Evolutionary conservation across 2,113 vertebrate species (phyloP).

Genomic region (Leptobrachium leishanense): DNA sequence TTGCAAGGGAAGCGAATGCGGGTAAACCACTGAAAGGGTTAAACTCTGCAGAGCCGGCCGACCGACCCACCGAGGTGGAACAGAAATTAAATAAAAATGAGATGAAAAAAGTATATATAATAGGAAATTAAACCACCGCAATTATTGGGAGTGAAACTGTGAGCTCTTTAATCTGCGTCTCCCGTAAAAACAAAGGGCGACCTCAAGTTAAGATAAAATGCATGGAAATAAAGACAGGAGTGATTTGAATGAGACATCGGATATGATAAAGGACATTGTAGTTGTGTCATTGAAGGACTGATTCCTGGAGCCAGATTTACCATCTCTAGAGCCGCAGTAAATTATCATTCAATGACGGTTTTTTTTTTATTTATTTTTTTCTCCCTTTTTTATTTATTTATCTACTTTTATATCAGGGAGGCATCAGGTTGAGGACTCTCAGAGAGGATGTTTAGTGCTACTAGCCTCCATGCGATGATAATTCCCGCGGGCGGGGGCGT

Average conservation of each 20-base stretch:
- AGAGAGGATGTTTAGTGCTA: not conserved
- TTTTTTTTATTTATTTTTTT: not conserved
- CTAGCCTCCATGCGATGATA: not conserved
- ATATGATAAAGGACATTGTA: constrained; percentile 41
- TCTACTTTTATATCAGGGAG: not conserved
- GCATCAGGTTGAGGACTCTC: not conserved
- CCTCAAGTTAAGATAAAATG: constrained; percentile 11
- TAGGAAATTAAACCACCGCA: not conserved
- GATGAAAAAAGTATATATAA: not conserved
- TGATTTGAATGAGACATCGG: constrained; percentile 30
- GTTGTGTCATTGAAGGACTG: constrained; percentile 32
- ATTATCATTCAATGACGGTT: constrained; percentile 23
- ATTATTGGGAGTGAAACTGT: not conserved
- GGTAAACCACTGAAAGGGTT: not conserved
- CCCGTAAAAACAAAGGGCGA: not conserved
- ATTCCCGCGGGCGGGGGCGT: not conserved
- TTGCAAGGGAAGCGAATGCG: too few relatives aligned
- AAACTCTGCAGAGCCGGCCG: not conserved
- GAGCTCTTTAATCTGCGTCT: not conserved
- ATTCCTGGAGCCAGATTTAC: constrained; percentile 24
- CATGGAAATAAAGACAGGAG: constrained; percentile 10
- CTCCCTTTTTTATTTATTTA: too few relatives aligned
- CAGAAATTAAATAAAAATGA: not conserved
- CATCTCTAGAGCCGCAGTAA: constrained; percentile 21
- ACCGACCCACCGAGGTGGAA: not conserved